phyloP scores from a whole-genome alignment of 2,113 vertebrate species.

The Fulica atra region DNA sequence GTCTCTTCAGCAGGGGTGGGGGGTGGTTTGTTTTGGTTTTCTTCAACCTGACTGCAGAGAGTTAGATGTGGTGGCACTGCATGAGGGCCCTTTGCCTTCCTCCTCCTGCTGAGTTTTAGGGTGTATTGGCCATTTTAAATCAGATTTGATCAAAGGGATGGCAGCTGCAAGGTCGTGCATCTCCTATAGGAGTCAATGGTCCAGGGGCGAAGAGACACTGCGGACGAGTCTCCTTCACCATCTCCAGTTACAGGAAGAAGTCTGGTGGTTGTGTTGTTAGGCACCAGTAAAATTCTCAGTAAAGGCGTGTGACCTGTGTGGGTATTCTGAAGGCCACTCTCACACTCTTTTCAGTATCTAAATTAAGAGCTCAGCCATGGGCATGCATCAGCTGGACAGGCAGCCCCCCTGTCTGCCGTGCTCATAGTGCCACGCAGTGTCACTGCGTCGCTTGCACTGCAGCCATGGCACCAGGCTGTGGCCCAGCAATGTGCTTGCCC shows the following conservation, averaged over 20 bases:
- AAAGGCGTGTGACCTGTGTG: neutral
- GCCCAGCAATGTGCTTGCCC: neutral
- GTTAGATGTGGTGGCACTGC: accelerated
- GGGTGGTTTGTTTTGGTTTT: accelerated
- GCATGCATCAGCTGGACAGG: accelerated
- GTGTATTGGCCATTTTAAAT: neutral
- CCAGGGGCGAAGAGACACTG: neutral
- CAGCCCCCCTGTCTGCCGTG: neutral
- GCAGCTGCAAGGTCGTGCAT: accelerated
- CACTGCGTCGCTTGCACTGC: neutral
- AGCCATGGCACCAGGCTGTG: accelerated
- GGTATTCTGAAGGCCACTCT: neutral
- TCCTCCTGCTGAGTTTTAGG: no score
- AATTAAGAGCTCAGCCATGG: neutral
- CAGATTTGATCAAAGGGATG: neutral
- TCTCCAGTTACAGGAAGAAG: neutral
- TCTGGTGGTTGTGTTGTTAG: accelerated
- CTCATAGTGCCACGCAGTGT: accelerated
- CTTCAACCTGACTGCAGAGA: accelerated
- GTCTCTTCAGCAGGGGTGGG: neutral
- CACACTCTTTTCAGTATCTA: neutral
- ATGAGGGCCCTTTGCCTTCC: accelerated
- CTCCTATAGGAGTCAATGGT: neutral
- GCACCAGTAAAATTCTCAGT: neutral
- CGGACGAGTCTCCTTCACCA: neutral